Conservation (phyloP, 2,797 vertebrate genomes). For the Arrhamphus sclerolepis region DNA sequence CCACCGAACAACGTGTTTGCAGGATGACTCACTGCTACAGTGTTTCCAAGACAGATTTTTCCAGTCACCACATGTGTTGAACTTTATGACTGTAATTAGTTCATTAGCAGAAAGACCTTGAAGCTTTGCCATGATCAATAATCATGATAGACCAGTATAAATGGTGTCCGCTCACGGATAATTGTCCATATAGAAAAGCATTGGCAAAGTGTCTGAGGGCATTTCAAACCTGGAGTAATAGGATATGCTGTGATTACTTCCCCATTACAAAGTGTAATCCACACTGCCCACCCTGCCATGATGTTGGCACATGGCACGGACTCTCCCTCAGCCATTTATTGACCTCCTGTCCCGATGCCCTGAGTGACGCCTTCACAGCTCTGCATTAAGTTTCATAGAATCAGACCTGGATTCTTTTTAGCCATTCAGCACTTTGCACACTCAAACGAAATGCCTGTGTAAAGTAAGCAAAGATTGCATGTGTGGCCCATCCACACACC, state of each 20-base stretch:
- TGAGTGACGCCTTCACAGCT: slow-evolving; percentile 42
- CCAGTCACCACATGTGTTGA: slow-evolving; percentile 55
- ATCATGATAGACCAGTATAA: slow-evolving; percentile 39
- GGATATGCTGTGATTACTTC: slow-evolving; percentile 78
- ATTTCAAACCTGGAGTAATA: slow-evolving; percentile 74
- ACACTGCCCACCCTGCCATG: slow-evolving; percentile 55
- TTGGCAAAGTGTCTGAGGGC: slow-evolving; percentile 63
- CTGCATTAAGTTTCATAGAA: slow-evolving; percentile 67
- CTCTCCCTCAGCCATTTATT: slow-evolving; percentile 43
- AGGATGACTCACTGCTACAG: slow-evolving; percentile 47
- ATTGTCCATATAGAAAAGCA: slow-evolving; percentile 63
- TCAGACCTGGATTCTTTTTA: slow-evolving; percentile 64
- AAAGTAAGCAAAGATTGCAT: slow-evolving; percentile 78
- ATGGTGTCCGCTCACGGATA: slow-evolving; percentile 66
- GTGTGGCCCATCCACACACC: slow-evolving; percentile 79
- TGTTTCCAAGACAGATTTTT: slow-evolving; percentile 45
- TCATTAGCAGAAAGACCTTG: slow-evolving; percentile 71
- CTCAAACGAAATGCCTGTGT: slow-evolving; percentile 71
- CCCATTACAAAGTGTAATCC: slow-evolving; percentile 61
- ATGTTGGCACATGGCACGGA: slow-evolving; percentile 48
- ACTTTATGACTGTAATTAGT: slow-evolving; percentile 66
- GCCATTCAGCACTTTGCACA: slow-evolving; percentile 74
- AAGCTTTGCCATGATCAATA: slow-evolving; percentile 67
- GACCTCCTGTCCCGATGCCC: slow-evolving; percentile 59
- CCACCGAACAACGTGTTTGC: slow-evolving; percentile 4